A percentile compares a stretch with the other conserved stretches of the same genome.
These are phyloP conservation scores for Ceratina australensis DNA, from an alignment of 1,140 invertebrate genomes.

Conservation along the genomic window DNA sequence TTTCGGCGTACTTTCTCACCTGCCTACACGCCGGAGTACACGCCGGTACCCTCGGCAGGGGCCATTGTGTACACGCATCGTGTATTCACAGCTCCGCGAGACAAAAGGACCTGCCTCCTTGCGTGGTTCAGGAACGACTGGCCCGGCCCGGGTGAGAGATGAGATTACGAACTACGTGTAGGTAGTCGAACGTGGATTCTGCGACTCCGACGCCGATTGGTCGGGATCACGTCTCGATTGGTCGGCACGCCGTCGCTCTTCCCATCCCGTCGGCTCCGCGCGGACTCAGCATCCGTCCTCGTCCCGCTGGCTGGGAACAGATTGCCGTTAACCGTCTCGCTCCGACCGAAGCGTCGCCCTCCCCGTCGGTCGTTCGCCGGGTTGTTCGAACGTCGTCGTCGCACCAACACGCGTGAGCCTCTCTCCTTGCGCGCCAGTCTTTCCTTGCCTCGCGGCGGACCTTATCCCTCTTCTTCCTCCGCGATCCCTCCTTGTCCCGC, in stretches of 20 bases:
- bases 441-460: constrained; percentile 58
- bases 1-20: constrained; percentile 67
- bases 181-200: constrained; percentile 45
- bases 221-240: constrained; percentile 60
- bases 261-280: constrained; percentile 69
- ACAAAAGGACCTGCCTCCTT: constrained; percentile 75
- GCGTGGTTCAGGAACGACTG: constrained; percentile 70
- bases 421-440: constrained; percentile 38
- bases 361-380: neutral
- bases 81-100: constrained; percentile 71
- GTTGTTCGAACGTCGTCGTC: constrained; percentile 41
- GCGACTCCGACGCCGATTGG: constrained; percentile 53
- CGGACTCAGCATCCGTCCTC: constrained; percentile 62
- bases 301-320: neutral
- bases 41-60: constrained; percentile 58
- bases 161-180: constrained; percentile 38
- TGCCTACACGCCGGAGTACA: constrained; percentile 64
- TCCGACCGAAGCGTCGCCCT: neutral
- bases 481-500: constrained; percentile 54
- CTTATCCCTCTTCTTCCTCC: constrained; percentile 49
- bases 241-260: constrained; percentile 24
- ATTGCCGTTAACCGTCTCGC: constrained; percentile 13
- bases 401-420: constrained; percentile 36
- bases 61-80: constrained; percentile 72
- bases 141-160: constrained; percentile 54